These are phyloP conservation scores for Muschampia plurimacula DNA, from an alignment of 2,888 invertebrate species.

Conservation along the genomic window DNA sequence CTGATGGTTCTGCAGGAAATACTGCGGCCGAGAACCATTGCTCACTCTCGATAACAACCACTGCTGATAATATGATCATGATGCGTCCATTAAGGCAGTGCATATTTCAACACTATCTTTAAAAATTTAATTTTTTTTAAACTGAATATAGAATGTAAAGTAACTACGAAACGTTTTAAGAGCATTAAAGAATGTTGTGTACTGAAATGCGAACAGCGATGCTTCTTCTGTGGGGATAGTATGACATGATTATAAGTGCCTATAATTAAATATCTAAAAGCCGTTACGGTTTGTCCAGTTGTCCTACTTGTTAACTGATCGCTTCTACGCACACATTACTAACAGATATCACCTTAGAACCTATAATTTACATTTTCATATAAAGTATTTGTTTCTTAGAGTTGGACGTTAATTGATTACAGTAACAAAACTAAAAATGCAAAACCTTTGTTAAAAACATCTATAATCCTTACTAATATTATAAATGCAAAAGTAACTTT, in stretches of 20 bases:
- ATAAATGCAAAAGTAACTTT: no score
- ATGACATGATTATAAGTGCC: conserved; percentile 58
- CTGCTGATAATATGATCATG: not conserved
- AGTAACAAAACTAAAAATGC: no score
- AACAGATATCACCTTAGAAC: not conserved
- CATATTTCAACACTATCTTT: not conserved
- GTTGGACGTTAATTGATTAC: no score
- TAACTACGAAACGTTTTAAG: not conserved
- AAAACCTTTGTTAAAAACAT: no score
- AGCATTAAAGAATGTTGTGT: not conserved
- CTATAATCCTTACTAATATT: no score
- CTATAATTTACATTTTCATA: no score
- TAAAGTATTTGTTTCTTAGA: no score
- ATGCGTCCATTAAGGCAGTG: conserved; percentile 7
- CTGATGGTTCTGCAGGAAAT: not conserved
- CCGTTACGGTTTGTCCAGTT: conserved; percentile 66
- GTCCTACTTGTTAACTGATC: conserved; percentile 54
- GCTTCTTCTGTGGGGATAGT: conserved; percentile 52
- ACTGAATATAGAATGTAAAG: no score
- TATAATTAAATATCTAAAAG: conserved; percentile 72
- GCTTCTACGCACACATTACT: not conserved
- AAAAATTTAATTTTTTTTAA: no score
- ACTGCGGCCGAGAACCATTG: conserved; percentile 33
- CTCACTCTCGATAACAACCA: conserved; percentile 16
- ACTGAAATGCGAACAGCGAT: conserved; percentile 15